Base-by-base conservation (phyloP, 2,113 vertebrate species). In the Rhinogobius similis region DNA sequence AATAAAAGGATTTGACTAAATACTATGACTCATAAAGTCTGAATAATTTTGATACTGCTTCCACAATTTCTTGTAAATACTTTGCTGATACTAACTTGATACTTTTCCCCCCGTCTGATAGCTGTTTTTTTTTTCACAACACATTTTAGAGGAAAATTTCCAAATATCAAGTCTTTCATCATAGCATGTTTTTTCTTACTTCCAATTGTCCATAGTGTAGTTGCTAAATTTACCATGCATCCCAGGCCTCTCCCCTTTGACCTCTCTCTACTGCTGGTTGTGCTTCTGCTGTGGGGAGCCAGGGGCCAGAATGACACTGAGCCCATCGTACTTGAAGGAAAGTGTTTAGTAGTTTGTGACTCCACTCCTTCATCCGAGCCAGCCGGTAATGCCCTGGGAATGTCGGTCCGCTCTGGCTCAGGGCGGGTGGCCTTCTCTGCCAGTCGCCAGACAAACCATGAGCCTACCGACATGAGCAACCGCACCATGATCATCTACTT, bases 401-500 rank as follows among this genome's bases (percentile, higher is more conserved):
- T 94, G 92, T 93, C 93, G 0, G 92, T 94, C 1, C 92, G 93
- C 48, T 93, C 93, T 0, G 91, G 92, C 65, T 92, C 91, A 0
- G 92, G 92, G 0, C 86, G 93, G 1, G 92, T 93, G 64, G 93
- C 93, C 72, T 94, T 94, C 74, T 94, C 93, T 0, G 93, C 90
- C 78, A 93, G 91, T 67, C 90, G 93, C 38, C 92, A 93, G 83
- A 94, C 93, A 48, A 94, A 94, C 87, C 93, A 94, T 6, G 93
- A 94, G 73, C 92, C 93, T 58, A 93, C 93, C 0, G 92, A 93
- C 81, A 94, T 93, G 92, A 93, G 92, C 89, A 94, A 94, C 76
- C 92, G 91, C 74, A 93, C 92, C 68, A 93, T 93, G 92, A 93
- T 93, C 86, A 93, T 94, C 91, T 93, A 94, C 83, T 94, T 94